These are phyloP conservation scores for Lagocephalus sceleratus DNA, from an alignment of 2,797 vertebrate species.

Conservation along the genomic window DNA sequence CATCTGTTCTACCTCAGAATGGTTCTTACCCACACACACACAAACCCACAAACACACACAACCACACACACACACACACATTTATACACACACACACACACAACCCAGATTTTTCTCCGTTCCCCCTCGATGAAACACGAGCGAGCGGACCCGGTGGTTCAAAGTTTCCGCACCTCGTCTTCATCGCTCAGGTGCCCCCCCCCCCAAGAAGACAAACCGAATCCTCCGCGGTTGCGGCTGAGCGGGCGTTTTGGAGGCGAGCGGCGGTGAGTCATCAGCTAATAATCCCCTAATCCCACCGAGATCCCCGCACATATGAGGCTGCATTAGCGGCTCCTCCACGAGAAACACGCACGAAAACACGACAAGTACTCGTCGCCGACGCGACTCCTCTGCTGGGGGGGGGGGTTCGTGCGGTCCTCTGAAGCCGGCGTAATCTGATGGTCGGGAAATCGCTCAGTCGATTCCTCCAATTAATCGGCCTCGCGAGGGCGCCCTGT, in stretches of 20 bases:
- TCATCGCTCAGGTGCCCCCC: constrained; percentile 7
- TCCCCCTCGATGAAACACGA: constrained; percentile 22
- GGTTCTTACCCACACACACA: no score
- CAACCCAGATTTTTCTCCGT: background rate
- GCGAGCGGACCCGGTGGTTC: constrained; percentile 33
- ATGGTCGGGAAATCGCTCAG: constrained; percentile 3
- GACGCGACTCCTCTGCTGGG: constrained; percentile 37
- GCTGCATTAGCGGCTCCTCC: constrained; percentile 26
- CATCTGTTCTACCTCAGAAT: no score
- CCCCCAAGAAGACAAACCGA: constrained; percentile 23
- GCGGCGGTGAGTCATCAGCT: constrained; percentile 52
- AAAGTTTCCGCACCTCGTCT: background rate
- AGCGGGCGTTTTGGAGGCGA: constrained; percentile 41
- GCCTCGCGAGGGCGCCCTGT: constrained; percentile 27
- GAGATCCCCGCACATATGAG: constrained; percentile 38
- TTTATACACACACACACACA: constrained; percentile 1
- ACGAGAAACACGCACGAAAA: constrained; percentile 44
- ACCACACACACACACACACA: background rate
- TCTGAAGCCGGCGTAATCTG: background rate
- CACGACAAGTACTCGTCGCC: constrained; percentile 16
- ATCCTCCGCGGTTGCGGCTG: constrained; percentile 42
- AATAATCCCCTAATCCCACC: constrained; percentile 57
- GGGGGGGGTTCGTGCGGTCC: no score
- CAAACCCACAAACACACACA: no score
- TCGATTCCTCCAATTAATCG: no score